Percentiles rank a stretch among this genome's conserved stretches.
phyloP scores from a whole-genome alignment of 1,140 invertebrate genomes.

The Micrasema longulum region DNA sequence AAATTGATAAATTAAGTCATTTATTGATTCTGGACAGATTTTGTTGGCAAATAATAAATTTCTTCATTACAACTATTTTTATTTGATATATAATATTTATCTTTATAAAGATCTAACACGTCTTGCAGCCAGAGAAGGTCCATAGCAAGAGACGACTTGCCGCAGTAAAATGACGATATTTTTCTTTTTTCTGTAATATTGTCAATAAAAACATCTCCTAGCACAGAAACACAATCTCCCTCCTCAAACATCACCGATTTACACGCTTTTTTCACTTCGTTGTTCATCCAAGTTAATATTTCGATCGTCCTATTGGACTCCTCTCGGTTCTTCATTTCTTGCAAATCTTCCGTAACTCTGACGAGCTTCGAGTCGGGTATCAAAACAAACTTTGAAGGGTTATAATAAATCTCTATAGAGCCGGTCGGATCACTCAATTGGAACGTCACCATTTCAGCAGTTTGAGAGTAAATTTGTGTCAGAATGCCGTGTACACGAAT shows the following conservation, averaged over 20 bases:
- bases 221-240: conserved; percentile 19
- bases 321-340: not conserved
- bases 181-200: not conserved
- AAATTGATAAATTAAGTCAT: too few relatives aligned
- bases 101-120: conserved; percentile 3
- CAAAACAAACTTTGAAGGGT: not conserved
- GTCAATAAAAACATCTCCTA: conserved; percentile 18
- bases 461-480: conserved; percentile 7
- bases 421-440: conserved; percentile 24
- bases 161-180: conserved; percentile 2
- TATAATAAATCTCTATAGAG: conserved; percentile 19
- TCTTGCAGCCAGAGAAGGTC: conserved; percentile 21
- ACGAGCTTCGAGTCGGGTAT: not conserved
- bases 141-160: conserved; percentile 1
- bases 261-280: not conserved
- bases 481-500: conserved; percentile 24
- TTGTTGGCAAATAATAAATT: too few relatives aligned
- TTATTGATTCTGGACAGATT: too few relatives aligned
- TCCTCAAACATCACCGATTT: not conserved
- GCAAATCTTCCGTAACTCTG: conserved; percentile 4
- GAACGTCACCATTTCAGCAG: not conserved
- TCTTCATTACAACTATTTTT: too few relatives aligned
- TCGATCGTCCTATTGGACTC: not conserved
- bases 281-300: conserved; percentile 22
- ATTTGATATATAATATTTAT: conserved; percentile 20